Conservation (phyloP, 2,113 vertebrate genomes). For the Hippotragus niger region DNA sequence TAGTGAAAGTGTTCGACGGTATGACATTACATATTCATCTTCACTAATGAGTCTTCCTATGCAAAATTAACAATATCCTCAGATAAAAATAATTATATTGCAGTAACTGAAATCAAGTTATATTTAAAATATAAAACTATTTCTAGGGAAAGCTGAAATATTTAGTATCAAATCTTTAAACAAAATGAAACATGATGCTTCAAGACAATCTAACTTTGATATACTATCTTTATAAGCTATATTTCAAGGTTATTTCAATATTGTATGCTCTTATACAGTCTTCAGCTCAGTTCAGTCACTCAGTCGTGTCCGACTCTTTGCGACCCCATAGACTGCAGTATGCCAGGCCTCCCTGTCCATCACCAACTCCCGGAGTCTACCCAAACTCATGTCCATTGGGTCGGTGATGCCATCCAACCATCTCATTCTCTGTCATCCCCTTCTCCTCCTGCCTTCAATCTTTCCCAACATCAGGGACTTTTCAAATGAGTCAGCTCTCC, state of each 20-base stretch:
- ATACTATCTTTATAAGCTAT: not conserved
- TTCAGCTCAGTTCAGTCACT: not conserved
- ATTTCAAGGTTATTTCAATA: not conserved
- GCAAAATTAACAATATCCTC: not conserved
- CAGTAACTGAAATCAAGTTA: not conserved
- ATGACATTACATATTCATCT: not conserved
- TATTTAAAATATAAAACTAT: conserved; percentile 24
- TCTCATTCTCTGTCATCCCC: not conserved
- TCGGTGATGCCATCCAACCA: not conserved
- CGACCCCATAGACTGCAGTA: not conserved
- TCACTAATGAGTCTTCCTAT: not conserved
- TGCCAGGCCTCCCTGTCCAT: not conserved
- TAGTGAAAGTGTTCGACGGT: not conserved
- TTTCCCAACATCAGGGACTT: not conserved
- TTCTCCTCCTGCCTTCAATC: not conserved
- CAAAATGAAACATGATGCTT: conserved; percentile 21
- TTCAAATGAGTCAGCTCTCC: not conserved
- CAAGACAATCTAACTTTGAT: not conserved
- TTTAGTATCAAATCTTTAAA: not conserved
- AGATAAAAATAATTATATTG: not conserved
- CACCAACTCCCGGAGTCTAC: not conserved
- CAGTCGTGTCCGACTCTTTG: rapidly evolving
- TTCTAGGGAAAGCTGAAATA: not conserved
- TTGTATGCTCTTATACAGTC: not conserved
- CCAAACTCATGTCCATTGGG: not conserved